Evolutionary conservation across 35 echinoderm and acorn worm genomes (phyloP).

Genomic region (Ptychodera flava): DNA sequence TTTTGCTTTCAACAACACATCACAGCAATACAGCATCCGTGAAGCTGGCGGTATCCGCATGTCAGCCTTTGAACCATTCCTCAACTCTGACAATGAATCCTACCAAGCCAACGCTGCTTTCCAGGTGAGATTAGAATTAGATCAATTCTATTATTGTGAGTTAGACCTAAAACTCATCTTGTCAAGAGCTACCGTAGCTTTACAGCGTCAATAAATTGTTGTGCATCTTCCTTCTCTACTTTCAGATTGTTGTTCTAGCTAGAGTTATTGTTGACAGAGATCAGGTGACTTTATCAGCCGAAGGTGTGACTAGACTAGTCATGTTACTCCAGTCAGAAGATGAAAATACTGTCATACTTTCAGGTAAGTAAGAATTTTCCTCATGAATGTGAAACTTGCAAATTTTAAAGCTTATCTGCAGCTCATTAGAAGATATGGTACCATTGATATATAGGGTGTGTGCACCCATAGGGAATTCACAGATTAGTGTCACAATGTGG

Average conservation of each 20-base stretch:
- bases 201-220: too few species aligned
- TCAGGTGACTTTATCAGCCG: slow-evolving; percentile 87
- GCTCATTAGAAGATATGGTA: too few species aligned
- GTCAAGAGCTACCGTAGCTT: too few species aligned
- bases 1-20: slow-evolving; percentile 96
- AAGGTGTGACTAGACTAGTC: slow-evolving; percentile 85
- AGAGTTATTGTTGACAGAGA: slow-evolving; percentile 94
- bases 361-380: slow-evolving; percentile 74
- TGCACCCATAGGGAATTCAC: too few species aligned
- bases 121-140: slow-evolving; percentile 44
- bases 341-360: slow-evolving; percentile 75
- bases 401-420: too few species aligned
- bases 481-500: too few species aligned
- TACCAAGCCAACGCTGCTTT: slow-evolving; percentile 84
- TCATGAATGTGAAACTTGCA: too few species aligned
- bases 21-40: slow-evolving; percentile 66
- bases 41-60: slow-evolving; percentile 90
- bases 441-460: too few species aligned
- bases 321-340: slow-evolving; percentile 56
- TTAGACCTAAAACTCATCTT: too few species aligned
- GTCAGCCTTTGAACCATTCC: slow-evolving; percentile 62
- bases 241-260: slow-evolving; percentile 89
- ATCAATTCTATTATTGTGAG: too few species aligned
- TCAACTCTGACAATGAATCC: slow-evolving; percentile 67
- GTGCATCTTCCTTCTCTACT: slow-evolving; percentile 15